Evolutionary conservation across 2,113 vertebrate genomes (phyloP).

Genomic region (Mandrillus leucophaeus): DNA sequence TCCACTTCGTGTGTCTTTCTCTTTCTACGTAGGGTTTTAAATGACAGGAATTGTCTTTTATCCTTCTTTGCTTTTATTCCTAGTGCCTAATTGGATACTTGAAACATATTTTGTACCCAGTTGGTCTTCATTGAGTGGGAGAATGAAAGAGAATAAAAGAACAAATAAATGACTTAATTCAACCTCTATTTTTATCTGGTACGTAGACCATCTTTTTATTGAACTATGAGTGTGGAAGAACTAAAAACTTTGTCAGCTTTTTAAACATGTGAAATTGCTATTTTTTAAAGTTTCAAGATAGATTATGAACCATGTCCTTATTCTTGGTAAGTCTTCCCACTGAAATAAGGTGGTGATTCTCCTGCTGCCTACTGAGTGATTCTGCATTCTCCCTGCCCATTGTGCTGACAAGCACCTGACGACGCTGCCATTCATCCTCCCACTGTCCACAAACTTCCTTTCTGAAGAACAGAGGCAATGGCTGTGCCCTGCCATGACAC

Average conservation of each 20-base stretch:
- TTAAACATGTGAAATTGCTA: neutral
- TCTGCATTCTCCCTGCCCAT: neutral
- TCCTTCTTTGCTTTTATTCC: neutral
- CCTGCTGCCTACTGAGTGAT: neutral
- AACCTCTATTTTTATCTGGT: neutral
- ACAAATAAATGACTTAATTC: neutral
- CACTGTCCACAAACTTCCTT: neutral
- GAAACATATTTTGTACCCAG: neutral
- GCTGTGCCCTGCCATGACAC: rapidly evolving
- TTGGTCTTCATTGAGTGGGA: neutral
- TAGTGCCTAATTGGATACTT: neutral
- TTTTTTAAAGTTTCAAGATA: neutral
- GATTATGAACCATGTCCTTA: neutral
- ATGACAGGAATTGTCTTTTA: neutral
- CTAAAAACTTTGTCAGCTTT: neutral
- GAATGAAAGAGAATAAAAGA: neutral
- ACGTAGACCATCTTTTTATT: neutral
- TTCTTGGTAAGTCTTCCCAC: neutral
- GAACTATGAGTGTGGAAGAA: neutral
- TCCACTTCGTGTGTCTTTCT: neutral
- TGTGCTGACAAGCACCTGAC: rapidly evolving
- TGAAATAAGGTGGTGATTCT: neutral
- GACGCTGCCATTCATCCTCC: rapidly evolving
- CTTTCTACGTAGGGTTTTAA: neutral
- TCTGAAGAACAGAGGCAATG: neutral